A percentile compares a stretch with the other conserved stretches of the same genome.
Conservation (phyloP, 2,113 vertebrate genomes). For the Oryzias javanicus region DNA sequence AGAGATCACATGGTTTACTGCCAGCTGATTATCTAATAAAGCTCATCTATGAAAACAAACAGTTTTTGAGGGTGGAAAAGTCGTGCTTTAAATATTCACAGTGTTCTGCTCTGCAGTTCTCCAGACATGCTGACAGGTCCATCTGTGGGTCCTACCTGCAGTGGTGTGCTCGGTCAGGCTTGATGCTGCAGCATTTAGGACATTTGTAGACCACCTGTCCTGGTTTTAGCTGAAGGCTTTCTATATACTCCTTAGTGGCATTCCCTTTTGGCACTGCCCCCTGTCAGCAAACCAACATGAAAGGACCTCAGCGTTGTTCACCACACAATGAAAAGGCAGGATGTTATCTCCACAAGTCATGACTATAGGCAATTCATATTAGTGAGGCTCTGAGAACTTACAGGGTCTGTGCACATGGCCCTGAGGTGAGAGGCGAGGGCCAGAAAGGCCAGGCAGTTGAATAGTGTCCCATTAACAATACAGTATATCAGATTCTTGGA, state of each 20-base stretch:
- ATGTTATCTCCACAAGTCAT: too few species aligned
- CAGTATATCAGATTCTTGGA: constrained; percentile 92
- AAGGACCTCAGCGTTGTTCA: not conserved
- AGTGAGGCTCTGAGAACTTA: constrained; percentile 71
- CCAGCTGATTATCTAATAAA: too few species aligned
- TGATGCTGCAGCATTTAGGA: constrained; percentile 99
- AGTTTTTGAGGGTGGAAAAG: not conserved
- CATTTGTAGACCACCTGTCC: constrained; percentile 99
- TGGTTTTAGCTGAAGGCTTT: constrained; percentile 96
- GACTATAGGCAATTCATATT: not conserved
- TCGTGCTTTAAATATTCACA: too few species aligned
- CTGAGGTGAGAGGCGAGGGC: constrained; percentile 94
- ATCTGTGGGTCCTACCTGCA: constrained; percentile 83
- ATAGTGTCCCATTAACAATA: constrained; percentile 87
- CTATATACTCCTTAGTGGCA: constrained; percentile 97
- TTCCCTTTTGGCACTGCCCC: constrained; percentile 98
- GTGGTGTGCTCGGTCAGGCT: constrained; percentile 97
- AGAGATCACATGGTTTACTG: not conserved
- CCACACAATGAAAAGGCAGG: not conserved
- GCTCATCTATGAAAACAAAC: not conserved
- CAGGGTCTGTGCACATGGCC: constrained; percentile 98
- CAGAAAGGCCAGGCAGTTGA: constrained; percentile 92
- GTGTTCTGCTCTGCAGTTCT: too few species aligned
- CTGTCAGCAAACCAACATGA: constrained; percentile 64
- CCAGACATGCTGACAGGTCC: too few species aligned